Base-by-base conservation (phyloP, 1,140 invertebrate genomes). In the Neodiprion pinetum region DNA sequence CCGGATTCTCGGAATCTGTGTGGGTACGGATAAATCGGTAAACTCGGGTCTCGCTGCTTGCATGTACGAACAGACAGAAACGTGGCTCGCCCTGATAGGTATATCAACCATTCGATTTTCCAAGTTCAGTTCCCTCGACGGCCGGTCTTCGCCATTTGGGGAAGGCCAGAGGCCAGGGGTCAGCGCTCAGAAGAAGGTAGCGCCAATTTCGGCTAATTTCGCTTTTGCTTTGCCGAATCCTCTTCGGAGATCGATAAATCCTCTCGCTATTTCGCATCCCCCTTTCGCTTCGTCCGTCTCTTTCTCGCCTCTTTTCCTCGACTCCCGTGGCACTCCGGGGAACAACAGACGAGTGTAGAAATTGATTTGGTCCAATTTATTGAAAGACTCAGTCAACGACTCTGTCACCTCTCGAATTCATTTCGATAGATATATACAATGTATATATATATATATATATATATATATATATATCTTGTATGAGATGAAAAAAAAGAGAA, bases 291-390 rank as follows among this genome's bases (percentile, higher is more conserved):
- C 11, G n/a, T 4, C 53, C 53, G n/a, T 14, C 53, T 61, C n/a
- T 61, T 61, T 12, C 11, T 9, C 53, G n/a, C 4, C 53, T 61
- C n/a, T 61, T 61, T 12, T 17, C 11, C 53, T 17, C 11, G 11
- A 9, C 53, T 17, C n/a, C 53, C 11, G 53, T 61, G 53, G 53
- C 53, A 61, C 53, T 61, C 53, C 11, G n/a, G 53, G 53, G 53
- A 61, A 61, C 53, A 8, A 17, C n/a, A 40, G 28, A 14, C n/a
- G 53, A 61, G 53, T 61, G 53, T 61, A 3, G 53, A 61, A 61
- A 61, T 61, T 61, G 53, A 61, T 61, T 61, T 61, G 53, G 53
- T 61, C 53, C 53, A 61, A 61, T 61, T 61, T 61, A 61, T 61
- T 61, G 53, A 61, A 61, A 61, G 11, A 12, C 11, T 17, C 11